Conservation (phyloP, 2,888 invertebrate species). For the Troglohyphantes excavatus region DNA sequence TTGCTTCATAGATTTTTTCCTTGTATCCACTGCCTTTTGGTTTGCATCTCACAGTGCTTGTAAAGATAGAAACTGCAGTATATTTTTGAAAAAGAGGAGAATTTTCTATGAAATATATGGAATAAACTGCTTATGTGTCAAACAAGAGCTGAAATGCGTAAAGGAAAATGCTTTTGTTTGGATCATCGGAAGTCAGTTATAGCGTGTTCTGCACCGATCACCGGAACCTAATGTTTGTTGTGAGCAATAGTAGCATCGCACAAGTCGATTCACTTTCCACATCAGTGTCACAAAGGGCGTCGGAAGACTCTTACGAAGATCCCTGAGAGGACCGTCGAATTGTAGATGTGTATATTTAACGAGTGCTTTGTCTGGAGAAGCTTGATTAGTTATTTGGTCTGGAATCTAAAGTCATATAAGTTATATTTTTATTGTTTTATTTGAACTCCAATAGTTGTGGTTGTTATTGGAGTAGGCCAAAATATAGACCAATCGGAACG, state of each 20-base stretch:
- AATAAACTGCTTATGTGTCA: neutral
- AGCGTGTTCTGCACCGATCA: slow-evolving; percentile 3
- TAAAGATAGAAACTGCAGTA: slow-evolving; percentile 53
- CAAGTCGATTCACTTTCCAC: slow-evolving; percentile 26
- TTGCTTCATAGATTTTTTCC: slow-evolving; percentile 28
- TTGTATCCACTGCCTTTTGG: slow-evolving; percentile 19
- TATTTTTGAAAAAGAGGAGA: slow-evolving; percentile 44
- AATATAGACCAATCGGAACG: slow-evolving; percentile 26
- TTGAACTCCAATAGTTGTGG: slow-evolving; percentile 6
- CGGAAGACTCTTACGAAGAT: slow-evolving; percentile 17
- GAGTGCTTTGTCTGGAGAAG: slow-evolving; percentile 3
- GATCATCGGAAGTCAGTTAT: neutral
- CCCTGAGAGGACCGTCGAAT: slow-evolving; percentile 20
- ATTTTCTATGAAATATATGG: slow-evolving; percentile 31
- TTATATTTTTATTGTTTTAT: slow-evolving; percentile 23
- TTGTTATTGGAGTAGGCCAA: slow-evolving; percentile 59
- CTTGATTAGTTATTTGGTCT: slow-evolving; percentile 42
- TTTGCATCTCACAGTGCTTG: slow-evolving; percentile 19
- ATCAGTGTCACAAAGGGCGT: slow-evolving; percentile 41
- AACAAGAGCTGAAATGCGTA: neutral
- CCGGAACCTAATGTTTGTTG: neutral
- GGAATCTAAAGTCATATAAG: slow-evolving; percentile 29
- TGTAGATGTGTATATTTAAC: slow-evolving; percentile 37
- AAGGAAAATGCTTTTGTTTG: neutral
- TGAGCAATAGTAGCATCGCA: slow-evolving; percentile 61